Base-by-base conservation (phyloP, 37 sponge, comb jelly and placozoan species). In the Petrosia ficiformis region DNA sequence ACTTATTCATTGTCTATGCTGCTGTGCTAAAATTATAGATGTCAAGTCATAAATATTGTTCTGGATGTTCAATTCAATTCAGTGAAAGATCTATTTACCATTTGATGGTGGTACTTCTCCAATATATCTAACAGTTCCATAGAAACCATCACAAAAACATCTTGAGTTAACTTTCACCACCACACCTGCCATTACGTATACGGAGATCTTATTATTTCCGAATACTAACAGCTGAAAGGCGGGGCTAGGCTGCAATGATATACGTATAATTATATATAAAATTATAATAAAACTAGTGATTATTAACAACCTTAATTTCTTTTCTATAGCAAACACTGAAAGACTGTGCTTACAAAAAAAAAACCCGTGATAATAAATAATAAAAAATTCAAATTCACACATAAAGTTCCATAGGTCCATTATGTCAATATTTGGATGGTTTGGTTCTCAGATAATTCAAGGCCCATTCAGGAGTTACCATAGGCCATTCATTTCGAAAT, bases 61-160 rank as follows among this genome's bases (percentile, higher is more conserved):
- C 26, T 61, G 63, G 54, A 48, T 48, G 54, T 14, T 48, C 54
- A 48, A 48, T 8, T 48, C 14, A 48, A 19, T 48, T 8, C 54
- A 48, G 14, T 48, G 14, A 48, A 19, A 48, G 14, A 8, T 48
- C 54, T 36, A 37, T 54, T 33, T 72, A 93, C 94, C 94, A 68
- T 67, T 68, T 4, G 89, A 75, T 4, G 94, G 82, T 16, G 86
- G 90, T 10, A 93, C 79, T 30, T 74, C 59, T 74, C 94, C 94
- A 0, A 93, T 70, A 75, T 64, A 93, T 1, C 76, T 71, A 4
- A 89, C 70, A 24, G 90, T 93, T 19, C 79, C 94, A 40, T 38
- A 85, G 69, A 44, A 82, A 0, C 84, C 94, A 1, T 88, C 93
- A 14, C 67, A 78, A 26, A 48, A 8, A 31, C 80, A 85, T 32